These are phyloP conservation scores for Diadromus collaris DNA, from an alignment of 2,888 invertebrate species.

Conservation along the genomic window DNA sequence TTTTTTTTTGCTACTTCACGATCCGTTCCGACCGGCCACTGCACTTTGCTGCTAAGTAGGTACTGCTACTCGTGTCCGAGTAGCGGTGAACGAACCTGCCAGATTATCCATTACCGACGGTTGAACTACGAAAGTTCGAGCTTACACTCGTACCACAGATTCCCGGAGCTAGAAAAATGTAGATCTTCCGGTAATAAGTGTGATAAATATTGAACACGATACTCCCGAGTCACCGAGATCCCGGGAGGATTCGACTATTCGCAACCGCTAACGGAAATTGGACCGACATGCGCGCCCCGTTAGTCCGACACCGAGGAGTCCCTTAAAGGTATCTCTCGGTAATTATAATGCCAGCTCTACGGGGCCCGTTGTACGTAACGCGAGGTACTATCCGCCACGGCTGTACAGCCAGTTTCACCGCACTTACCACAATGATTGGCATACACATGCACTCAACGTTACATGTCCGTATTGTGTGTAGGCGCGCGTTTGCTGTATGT, in stretches of 20 bases:
- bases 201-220: slow-evolving; percentile 1
- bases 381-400: slow-evolving; percentile 17
- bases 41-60: slow-evolving; percentile 47
- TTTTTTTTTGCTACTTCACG: slow-evolving; percentile 22
- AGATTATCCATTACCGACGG: slow-evolving; percentile 48
- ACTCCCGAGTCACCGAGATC: background rate
- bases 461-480: slow-evolving; percentile 17
- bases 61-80: slow-evolving; percentile 35
- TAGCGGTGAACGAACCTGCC: slow-evolving; percentile 10
- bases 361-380: slow-evolving; percentile 19
- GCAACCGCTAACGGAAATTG: slow-evolving; percentile 2
- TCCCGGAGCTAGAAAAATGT: background rate
- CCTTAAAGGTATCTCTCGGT: slow-evolving; percentile 28
- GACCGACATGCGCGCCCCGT: background rate
- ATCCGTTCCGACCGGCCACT: slow-evolving; percentile 31
- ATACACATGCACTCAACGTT: slow-evolving; percentile 18
- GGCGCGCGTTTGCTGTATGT: slow-evolving; percentile 38
- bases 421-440: slow-evolving; percentile 10
- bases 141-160: background rate
- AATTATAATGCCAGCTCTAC: slow-evolving; percentile 40
- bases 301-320: background rate
- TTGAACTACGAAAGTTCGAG: slow-evolving; percentile 12
- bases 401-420: slow-evolving; percentile 14
- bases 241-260: background rate
- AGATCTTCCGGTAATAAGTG: background rate